Percentiles rank a stretch among this genome's conserved stretches.
Conservation (phyloP, 1,140 invertebrate species). For the Ganaspis sp. region DNA sequence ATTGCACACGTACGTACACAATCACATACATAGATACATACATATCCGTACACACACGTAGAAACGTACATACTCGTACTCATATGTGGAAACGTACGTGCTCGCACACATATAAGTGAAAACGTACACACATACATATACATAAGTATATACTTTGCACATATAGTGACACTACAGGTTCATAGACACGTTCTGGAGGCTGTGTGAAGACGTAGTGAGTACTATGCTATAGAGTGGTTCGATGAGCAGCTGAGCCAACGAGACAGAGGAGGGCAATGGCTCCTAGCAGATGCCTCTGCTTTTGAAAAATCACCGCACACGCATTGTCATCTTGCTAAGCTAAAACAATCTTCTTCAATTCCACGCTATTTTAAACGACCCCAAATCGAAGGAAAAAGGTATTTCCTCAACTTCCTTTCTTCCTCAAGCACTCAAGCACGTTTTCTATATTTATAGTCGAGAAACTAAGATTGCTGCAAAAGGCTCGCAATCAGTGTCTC, state of each 20-base stretch:
- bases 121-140: too few relatives aligned
- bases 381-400: not conserved
- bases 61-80: too few relatives aligned
- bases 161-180: too few relatives aligned
- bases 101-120: too few relatives aligned
- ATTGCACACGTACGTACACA: too few relatives aligned
- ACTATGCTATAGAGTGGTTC: not conserved
- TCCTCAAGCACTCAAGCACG: not conserved
- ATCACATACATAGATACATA: too few relatives aligned
- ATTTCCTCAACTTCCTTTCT: not conserved
- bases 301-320: constrained; percentile 1
- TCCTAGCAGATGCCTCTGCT: not conserved
- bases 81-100: too few relatives aligned
- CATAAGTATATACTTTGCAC: not conserved
- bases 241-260: not conserved
- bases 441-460: not conserved
- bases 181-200: not conserved
- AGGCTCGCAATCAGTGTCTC: too few relatives aligned
- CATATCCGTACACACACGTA: too few relatives aligned
- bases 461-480: too few relatives aligned
- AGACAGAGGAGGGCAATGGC: constrained; percentile 4
- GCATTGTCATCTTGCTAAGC: not conserved
- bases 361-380: not conserved
- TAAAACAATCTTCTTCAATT: too few relatives aligned
- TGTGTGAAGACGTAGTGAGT: not conserved